phyloP scores from a whole-genome alignment of 2,888 invertebrate genomes.

The Plagiodera versicolora region DNA sequence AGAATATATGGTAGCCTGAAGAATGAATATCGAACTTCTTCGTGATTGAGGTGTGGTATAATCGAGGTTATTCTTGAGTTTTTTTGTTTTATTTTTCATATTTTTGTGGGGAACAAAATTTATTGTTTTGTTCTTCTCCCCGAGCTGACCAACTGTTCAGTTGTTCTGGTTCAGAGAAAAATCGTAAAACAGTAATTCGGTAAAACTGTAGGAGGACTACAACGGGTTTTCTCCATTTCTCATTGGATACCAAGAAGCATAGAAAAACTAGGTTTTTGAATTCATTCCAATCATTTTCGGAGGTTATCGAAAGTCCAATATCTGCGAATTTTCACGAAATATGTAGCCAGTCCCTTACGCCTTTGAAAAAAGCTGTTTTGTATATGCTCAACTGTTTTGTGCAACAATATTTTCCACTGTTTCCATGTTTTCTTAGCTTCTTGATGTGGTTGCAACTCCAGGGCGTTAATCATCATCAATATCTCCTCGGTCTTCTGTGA shows the following conservation, averaged over 20 bases:
- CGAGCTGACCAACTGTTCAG: conserved; percentile 13
- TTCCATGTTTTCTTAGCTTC: too few species aligned
- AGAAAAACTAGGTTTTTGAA: too few species aligned
- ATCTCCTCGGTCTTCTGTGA: too few species aligned
- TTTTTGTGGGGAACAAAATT: conserved; percentile 3
- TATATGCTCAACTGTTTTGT: too few species aligned
- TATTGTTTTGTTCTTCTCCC: conserved; percentile 14
- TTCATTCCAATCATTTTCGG: too few species aligned
- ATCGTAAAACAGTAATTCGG: conserved; percentile 19
- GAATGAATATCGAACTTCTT: background rate
- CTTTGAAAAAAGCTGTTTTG: too few species aligned
- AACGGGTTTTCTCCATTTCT: conserved; percentile 2
- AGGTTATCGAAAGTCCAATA: too few species aligned
- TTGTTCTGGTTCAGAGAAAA: conserved; percentile 12
- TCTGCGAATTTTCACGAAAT: too few species aligned
- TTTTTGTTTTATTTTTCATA: conserved; percentile 2
- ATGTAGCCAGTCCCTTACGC: too few species aligned
- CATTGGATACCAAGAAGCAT: background rate
- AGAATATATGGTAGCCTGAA: background rate
- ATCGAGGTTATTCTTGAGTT: background rate
- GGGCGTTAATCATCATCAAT: too few species aligned
- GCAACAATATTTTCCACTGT: too few species aligned
- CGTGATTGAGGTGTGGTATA: background rate
- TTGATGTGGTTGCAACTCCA: too few species aligned
- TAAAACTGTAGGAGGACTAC: conserved; percentile 12